These are phyloP conservation scores for Danio choprae DNA, from an alignment of 2,797 vertebrate genomes.

Conservation along the genomic window DNA sequence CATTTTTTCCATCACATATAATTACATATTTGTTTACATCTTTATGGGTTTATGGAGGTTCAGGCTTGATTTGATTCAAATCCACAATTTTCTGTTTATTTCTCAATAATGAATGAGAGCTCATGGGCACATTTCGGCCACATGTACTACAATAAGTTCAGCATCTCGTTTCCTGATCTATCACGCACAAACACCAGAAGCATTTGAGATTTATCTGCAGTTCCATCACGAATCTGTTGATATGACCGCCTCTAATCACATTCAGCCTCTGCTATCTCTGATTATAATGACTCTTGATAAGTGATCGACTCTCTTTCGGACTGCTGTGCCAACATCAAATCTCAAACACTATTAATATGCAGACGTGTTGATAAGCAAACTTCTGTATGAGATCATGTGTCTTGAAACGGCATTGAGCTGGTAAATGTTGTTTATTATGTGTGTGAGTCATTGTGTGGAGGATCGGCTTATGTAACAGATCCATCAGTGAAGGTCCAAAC, in stretches of 20 bases:
- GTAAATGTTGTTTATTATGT: conserved; percentile 8
- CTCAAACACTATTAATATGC: conserved; percentile 4
- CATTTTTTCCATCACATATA: too few relatives aligned
- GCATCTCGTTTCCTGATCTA: neutral
- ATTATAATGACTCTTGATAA: conserved; percentile 46
- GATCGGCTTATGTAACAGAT: conserved; percentile 17
- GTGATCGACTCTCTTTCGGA: conserved; percentile 23
- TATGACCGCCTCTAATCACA: neutral
- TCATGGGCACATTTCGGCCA: neutral
- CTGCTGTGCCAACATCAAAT: conserved; percentile 5
- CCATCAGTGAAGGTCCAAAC: conserved; percentile 1
- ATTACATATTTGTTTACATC: too few relatives aligned
- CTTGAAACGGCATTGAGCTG: neutral
- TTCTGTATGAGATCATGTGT: neutral
- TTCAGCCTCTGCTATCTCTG: conserved; percentile 1
- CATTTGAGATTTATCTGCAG: neutral
- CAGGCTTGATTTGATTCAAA: neutral
- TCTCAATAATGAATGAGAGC: too few relatives aligned
- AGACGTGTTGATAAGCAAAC: conserved; percentile 5
- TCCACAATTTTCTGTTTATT: neutral
- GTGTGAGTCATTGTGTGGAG: conserved; percentile 20
- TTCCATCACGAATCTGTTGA: neutral
- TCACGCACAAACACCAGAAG: neutral
- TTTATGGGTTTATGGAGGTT: neutral
- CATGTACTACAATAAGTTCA: too few relatives aligned